Evolutionary conservation across 2,113 vertebrate species (phyloP).

Genomic region (Lagopus muta): DNA sequence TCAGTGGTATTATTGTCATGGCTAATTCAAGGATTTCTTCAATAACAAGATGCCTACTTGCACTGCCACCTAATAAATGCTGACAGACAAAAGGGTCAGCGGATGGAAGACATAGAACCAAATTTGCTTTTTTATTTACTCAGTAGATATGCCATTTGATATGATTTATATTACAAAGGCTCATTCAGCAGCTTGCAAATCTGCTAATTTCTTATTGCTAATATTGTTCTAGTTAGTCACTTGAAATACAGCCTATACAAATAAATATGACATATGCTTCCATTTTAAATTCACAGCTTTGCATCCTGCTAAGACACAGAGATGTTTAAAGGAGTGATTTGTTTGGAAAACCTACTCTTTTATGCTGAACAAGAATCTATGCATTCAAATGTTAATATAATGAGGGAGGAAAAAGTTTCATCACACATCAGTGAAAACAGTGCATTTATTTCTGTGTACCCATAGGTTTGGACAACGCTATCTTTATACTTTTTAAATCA

Average conservation of each 20-base stretch:
- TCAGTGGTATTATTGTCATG: neutral
- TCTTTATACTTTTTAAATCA: slow-evolving; percentile 24
- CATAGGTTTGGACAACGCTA: neutral
- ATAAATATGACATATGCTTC: slow-evolving; percentile 54
- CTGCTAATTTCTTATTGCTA: slow-evolving; percentile 53
- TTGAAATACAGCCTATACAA: slow-evolving; percentile 52
- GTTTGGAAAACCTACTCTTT: slow-evolving; percentile 59
- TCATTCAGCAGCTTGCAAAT: slow-evolving; percentile 46
- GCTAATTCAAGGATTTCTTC: neutral
- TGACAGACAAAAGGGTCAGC: neutral
- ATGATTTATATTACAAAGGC: slow-evolving; percentile 35
- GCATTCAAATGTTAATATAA: slow-evolving; percentile 9
- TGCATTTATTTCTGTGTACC: slow-evolving; percentile 33
- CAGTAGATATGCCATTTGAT: neutral
- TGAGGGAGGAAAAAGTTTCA: neutral
- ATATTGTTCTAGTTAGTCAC: slow-evolving; percentile 53
- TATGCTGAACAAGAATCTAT: slow-evolving; percentile 45
- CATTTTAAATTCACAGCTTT: slow-evolving; percentile 70
- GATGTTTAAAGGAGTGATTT: slow-evolving; percentile 58
- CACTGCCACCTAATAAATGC: neutral
- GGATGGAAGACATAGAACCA: slow-evolving; percentile 12
- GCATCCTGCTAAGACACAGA: slow-evolving; percentile 39
- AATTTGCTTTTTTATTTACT: slow-evolving; percentile 33
- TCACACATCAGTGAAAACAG: slow-evolving; percentile 24
- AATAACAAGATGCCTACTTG: neutral